These are phyloP conservation scores for Omphaloscelis lunosa DNA, from an alignment of 2,888 invertebrate species.

Conservation along the genomic window DNA sequence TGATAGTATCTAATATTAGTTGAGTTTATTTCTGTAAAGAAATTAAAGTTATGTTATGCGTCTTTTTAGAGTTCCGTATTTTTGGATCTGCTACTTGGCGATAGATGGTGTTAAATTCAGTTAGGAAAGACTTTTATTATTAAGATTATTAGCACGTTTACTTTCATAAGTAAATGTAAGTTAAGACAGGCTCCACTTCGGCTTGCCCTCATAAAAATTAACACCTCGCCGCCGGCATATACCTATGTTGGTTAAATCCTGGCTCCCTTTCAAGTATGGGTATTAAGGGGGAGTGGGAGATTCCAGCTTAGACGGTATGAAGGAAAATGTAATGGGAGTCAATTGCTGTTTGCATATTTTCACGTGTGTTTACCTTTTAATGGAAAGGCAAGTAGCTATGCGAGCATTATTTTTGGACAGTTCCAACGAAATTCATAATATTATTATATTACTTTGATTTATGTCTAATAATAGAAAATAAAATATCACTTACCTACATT, in stretches of 20 bases:
- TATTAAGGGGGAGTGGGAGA: constrained; percentile 64
- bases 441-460: neutral
- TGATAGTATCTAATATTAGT: too few species aligned
- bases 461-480: neutral
- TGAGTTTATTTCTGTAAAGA: too few species aligned
- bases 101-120: too few species aligned
- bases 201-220: too few species aligned
- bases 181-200: too few species aligned
- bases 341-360: constrained; percentile 36
- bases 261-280: constrained; percentile 57
- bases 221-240: neutral
- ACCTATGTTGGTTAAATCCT: constrained; percentile 69
- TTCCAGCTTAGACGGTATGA: constrained; percentile 21
- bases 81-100: too few species aligned
- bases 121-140: too few species aligned
- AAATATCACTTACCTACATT: neutral
- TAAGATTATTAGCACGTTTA: too few species aligned
- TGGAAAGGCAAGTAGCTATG: neutral
- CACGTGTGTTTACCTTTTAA: constrained; percentile 20
- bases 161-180: too few species aligned
- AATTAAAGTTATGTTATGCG: too few species aligned
- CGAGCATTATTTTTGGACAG: neutral
- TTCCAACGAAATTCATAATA: neutral
- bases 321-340: constrained; percentile 41
- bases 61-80: too few species aligned